A percentile compares a stretch with the other conserved stretches of the same genome.
These are phyloP conservation scores for Heteronetta atricapilla DNA, from an alignment of 2,113 vertebrate species.

Conservation along the genomic window DNA sequence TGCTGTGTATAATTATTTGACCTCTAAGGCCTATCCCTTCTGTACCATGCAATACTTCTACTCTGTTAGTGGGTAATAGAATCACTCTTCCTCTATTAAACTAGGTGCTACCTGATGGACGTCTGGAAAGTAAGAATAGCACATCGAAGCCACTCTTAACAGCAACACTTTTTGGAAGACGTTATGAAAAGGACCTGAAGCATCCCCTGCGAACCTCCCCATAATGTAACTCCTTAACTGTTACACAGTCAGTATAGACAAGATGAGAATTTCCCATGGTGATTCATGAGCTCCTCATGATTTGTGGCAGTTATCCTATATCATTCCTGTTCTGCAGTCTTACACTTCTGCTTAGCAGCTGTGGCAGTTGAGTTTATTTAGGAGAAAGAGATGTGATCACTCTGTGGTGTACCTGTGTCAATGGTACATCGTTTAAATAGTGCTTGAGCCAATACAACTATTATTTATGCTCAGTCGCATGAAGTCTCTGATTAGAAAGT, in stretches of 20 bases:
- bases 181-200: conserved; percentile 67
- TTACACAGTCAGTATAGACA: background rate
- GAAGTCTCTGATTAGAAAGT: background rate
- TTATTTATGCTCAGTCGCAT: background rate
- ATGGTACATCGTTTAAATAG: background rate
- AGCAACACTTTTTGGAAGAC: conserved; percentile 75
- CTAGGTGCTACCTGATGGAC: conserved; percentile 73
- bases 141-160: conserved; percentile 62
- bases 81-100: conserved; percentile 7
- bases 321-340: background rate
- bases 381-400: background rate
- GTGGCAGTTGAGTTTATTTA: background rate
- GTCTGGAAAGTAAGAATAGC: conserved; percentile 56
- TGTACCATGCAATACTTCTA: background rate
- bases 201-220: background rate
- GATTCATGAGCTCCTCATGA: background rate
- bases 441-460: background rate
- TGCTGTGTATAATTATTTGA: background rate
- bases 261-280: background rate
- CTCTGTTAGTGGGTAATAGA: background rate
- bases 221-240: background rate
- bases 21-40: background rate
- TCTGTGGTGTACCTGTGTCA: background rate
- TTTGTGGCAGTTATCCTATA: rapidly evolving
- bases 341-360: background rate